phyloP scores from a whole-genome alignment of 2,797 vertebrate genomes.

The Tinamus major region DNA sequence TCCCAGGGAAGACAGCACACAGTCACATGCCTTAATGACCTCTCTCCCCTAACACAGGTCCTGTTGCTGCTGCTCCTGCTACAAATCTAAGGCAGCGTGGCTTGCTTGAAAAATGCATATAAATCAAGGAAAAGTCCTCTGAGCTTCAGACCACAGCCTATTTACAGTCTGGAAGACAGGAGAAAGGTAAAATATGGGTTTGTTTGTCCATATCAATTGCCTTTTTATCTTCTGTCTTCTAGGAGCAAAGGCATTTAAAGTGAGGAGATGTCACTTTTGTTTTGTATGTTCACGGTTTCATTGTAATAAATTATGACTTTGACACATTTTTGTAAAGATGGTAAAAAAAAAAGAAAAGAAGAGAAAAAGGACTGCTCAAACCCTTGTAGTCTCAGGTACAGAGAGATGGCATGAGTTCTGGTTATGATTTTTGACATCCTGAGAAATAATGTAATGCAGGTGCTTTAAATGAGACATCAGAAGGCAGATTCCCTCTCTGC shows the following conservation, averaged over 20 bases:
- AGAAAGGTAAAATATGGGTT: slow-evolving; percentile 62
- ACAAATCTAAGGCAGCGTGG: slow-evolving; percentile 34
- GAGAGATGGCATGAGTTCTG: background rate
- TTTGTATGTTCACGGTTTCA: slow-evolving; percentile 37
- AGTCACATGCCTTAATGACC: background rate
- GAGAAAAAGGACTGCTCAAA: background rate
- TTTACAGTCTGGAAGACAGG: slow-evolving; percentile 20
- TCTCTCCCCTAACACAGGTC: background rate
- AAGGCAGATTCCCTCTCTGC: background rate
- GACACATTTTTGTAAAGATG: slow-evolving; percentile 44
- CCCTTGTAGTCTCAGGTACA: slow-evolving; percentile 45
- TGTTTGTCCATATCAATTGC: slow-evolving; percentile 65
- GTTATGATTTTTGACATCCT: slow-evolving; percentile 10
- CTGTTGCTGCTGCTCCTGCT: background rate
- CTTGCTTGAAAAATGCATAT: slow-evolving; percentile 56
- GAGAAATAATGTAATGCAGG: background rate
- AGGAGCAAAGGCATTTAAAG: slow-evolving; percentile 56
- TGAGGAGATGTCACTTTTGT: slow-evolving; percentile 62
- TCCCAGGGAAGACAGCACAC: background rate
- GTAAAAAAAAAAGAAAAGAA: background rate
- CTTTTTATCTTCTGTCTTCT: slow-evolving; percentile 67
- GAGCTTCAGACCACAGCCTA: slow-evolving; percentile 20
- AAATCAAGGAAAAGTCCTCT: slow-evolving; percentile 58
- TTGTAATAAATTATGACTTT: slow-evolving; percentile 70
- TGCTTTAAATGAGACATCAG: background rate